Evolutionary conservation across 1,140 invertebrate species (phyloP), one percentile per base, ranked within the genome.

Genomic region (Copidosoma floridanum): DNA sequence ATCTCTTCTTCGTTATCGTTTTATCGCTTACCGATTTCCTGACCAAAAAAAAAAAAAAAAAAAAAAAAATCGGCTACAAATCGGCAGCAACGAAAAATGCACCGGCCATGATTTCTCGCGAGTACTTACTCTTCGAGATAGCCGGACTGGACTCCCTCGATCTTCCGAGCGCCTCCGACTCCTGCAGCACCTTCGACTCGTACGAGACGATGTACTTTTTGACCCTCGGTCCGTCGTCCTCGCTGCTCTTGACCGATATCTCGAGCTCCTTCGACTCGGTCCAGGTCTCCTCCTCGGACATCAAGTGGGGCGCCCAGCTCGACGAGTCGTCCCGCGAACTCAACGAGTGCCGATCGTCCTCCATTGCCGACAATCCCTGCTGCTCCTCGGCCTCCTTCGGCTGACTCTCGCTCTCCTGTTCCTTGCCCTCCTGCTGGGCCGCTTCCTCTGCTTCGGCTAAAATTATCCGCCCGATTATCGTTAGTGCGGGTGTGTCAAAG

Each of bases 161-260:
- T 2, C 48, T 68, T 12, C 71, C 44, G 16, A 60, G 41, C 2
- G 65, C 64, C 1, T 37, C 20, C 6, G 64, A 66, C 27, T 68
- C 66, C 21, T 68, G 61, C 1, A 70, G 16, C 0, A 81, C 68
- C 23, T 77, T 76, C 0, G 75, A 74, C 52, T 81, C 77, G 38
- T 81, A 79, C 6, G 78, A 77, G 4, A 76, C 74, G 21, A 81
- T 71, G 20, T 75, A 79, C 26, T 79, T 81, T 51, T 81, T 81
- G 18, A 81, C 76, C 24, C 70, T 68, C 54, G 65, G 70, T 7
- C 68, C 68, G 11, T 79, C 75, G 1, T 69, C 66, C 0, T 66
- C 63, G 24, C 46, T 52, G 51, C 75, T 77, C 57, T 74, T 73
- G 4, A 80, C 64, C 1, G 73, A 78, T 35, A 79, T 69, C 43